A percentile compares a stretch with the other conserved stretches of the same genome.
Evolutionary conservation across 2,888 invertebrate species (phyloP).

Genomic region (Mesoligia furuncula): DNA sequence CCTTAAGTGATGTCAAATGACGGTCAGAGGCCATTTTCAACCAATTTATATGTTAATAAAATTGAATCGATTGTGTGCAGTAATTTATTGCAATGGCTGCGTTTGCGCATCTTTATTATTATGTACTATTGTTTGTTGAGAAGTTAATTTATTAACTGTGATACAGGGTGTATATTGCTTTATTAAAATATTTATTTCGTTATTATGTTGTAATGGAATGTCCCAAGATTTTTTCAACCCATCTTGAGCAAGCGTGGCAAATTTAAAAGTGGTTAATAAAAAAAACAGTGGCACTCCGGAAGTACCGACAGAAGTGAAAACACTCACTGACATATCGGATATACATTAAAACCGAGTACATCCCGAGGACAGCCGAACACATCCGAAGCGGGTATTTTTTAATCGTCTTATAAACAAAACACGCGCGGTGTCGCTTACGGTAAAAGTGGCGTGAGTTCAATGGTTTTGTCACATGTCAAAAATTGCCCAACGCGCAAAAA

Average conservation of each 20-base stretch:
- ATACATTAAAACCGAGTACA: no score
- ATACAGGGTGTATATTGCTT: slow-evolving; percentile 35
- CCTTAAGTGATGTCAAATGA: slow-evolving; percentile 63
- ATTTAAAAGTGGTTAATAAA: no score
- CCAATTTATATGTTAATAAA: slow-evolving; percentile 80
- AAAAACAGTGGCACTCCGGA: no score
- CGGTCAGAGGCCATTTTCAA: slow-evolving; percentile 71
- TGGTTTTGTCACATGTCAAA: no score
- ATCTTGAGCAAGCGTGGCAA: neutral
- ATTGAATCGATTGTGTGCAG: slow-evolving; percentile 72
- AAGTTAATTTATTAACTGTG: slow-evolving; percentile 58
- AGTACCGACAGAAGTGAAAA: no score
- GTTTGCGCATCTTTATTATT: slow-evolving; percentile 63
- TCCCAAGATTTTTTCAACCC: neutral
- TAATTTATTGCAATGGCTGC: slow-evolving; percentile 74
- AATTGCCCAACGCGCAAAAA: no score
- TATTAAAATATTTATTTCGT: slow-evolving; percentile 23
- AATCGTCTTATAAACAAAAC: no score
- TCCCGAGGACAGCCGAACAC: no score
- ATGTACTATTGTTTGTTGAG: slow-evolving; percentile 66
- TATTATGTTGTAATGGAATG: slow-evolving; percentile 7
- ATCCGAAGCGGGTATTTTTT: no score
- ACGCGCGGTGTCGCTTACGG: no score
- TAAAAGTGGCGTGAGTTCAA: no score
- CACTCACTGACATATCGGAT: no score